These are phyloP conservation scores for Lophius piscatorius DNA, from an alignment of 2,113 vertebrate genomes.

Conservation along the genomic window DNA sequence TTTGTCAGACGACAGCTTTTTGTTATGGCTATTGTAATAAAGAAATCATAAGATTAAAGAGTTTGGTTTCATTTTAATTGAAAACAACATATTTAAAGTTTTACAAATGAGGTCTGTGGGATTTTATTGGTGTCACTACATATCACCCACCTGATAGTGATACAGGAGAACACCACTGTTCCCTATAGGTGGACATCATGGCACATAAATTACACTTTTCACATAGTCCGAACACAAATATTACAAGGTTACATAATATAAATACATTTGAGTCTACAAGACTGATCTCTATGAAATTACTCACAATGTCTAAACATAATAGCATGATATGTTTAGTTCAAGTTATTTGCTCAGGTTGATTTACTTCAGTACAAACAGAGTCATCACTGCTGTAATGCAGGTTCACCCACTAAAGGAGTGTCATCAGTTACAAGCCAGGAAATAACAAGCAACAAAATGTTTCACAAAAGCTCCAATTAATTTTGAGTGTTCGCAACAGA, in stretches of 20 bases:
- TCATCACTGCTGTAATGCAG: slow-evolving; percentile 10
- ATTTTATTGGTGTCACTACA: slow-evolving; percentile 75
- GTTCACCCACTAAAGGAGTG: slow-evolving; percentile 20
- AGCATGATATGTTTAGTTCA: slow-evolving; percentile 12
- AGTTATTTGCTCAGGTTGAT: slow-evolving; percentile 11
- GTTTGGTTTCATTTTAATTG: slow-evolving; percentile 7
- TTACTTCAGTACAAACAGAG: slow-evolving; percentile 7
- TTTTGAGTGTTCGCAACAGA: not conserved
- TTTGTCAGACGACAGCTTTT: not conserved
- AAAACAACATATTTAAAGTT: not conserved
- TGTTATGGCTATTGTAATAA: slow-evolving; percentile 46
- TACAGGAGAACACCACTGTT: slow-evolving; percentile 58
- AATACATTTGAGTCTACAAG: slow-evolving; percentile 43
- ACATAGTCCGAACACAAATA: slow-evolving; percentile 23
- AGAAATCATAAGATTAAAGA: not conserved
- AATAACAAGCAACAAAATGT: slow-evolving; percentile 12
- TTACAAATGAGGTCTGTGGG: slow-evolving; percentile 2
- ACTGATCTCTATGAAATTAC: slow-evolving; percentile 16
- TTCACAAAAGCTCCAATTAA: slow-evolving; percentile 32
- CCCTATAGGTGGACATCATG: slow-evolving; percentile 59
- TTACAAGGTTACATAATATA: slow-evolving; percentile 43
- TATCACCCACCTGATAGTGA: slow-evolving; percentile 64
- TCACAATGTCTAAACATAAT: slow-evolving; percentile 24
- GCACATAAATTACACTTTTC: slow-evolving; percentile 57
- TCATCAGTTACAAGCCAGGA: slow-evolving; percentile 1